Base-by-base conservation (phyloP, 2,797 vertebrate genomes). In the Phataginus tetradactyla region DNA sequence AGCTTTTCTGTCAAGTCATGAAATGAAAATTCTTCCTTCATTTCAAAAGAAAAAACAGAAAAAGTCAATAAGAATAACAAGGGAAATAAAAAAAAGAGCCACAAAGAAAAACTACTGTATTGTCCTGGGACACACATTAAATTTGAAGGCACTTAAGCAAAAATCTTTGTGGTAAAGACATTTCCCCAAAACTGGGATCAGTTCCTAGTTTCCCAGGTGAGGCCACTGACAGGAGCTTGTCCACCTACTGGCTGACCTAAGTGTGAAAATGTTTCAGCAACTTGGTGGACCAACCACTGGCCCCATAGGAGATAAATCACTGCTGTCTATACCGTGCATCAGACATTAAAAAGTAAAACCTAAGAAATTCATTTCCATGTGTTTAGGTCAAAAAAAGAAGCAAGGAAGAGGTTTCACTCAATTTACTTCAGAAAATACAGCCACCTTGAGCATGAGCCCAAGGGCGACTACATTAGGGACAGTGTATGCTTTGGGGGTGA, bases 351-450 rank as follows among this genome's bases (percentile, higher is more conserved):
- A 96, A 92, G 53, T 49, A 92, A 94, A 91, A 55, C 20, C 18
- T n/a, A 95, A 78, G 42, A 87, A 90, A 86, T 69, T 37, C 21
- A 94, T 83, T 96, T 91, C 61, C 55, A 91, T 75, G 72, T 93
- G 69, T 66, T 96, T 81, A 29, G 20, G 49, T 81, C 21, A 39
- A 57, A 90, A 39, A 78, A 63, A 53, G 45, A 4, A 34, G 7
- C 37, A 9, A 53, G 15, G 39, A 10, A 55, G 27, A 87, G 29
- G 63, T 96, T 88, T 96, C 57, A 81, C 66, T 95, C 94, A 78
- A 25, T 89, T 71, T 79, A 81, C 86, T 85, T 72, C 66, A 95
- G 80, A 96, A 98, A 97, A 95, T 92, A 92, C 61, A 84, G 80
- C n/a, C 55, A 90, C 51, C 37, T 90, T 91, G 95, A 94, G 94